Conservation (phyloP, 2,888 invertebrate species). For the Branchellion lobata region DNA sequence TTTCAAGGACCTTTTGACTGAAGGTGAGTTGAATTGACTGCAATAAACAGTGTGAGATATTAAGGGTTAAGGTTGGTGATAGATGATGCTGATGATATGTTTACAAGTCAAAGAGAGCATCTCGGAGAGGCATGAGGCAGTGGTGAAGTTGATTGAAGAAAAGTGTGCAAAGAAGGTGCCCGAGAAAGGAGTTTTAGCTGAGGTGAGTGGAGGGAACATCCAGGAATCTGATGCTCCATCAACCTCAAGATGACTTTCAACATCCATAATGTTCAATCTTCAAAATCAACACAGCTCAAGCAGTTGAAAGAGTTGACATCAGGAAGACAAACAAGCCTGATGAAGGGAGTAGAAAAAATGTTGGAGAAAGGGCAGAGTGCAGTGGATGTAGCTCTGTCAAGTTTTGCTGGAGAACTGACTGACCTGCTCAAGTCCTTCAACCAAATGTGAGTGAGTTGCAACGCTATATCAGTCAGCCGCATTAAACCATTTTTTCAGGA, state of each 20-base stretch:
- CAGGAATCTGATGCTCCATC: too few relatives aligned
- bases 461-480: too few relatives aligned
- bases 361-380: background rate
- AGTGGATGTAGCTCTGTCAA: slow-evolving; percentile 11
- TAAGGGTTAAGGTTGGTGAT: too few relatives aligned
- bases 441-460: background rate
- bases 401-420: slow-evolving; percentile 32
- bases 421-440: slow-evolving; percentile 25
- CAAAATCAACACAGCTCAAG: too few relatives aligned
- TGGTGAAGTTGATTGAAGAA: background rate
- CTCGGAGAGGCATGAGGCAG: background rate
- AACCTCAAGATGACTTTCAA: too few relatives aligned
- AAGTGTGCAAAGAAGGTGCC: background rate
- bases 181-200: background rate
- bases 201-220: too few relatives aligned
- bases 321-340: background rate
- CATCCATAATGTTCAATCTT: too few relatives aligned
- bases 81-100: too few relatives aligned
- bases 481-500: too few relatives aligned
- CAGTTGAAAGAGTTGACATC: background rate
- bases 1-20: too few relatives aligned
- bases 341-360: background rate
- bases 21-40: too few relatives aligned
- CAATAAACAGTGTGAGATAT: too few relatives aligned
- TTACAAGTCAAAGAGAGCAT: background rate